Percentiles rank a stretch among this genome's conserved stretches.
Evolutionary conservation across 2,113 vertebrate genomes (phyloP).

Genomic region (Pachypanchax playfairii): DNA sequence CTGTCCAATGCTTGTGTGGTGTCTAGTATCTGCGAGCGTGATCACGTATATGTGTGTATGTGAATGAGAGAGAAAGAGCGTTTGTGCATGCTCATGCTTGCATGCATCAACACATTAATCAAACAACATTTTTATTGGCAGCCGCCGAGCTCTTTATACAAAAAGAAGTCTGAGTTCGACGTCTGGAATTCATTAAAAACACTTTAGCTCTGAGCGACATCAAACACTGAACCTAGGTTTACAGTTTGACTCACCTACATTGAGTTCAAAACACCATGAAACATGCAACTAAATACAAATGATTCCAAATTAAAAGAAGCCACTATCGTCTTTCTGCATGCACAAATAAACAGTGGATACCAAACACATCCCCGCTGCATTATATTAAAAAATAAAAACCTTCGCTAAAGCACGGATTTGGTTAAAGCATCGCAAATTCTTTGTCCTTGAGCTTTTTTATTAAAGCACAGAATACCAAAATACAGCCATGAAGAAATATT

Average conservation of each 20-base stretch:
- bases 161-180: slow-evolving; percentile 53
- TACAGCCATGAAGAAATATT: slow-evolving; percentile 63
- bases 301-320: slow-evolving; percentile 42
- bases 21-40: slow-evolving; percentile 60
- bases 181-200: slow-evolving; percentile 62
- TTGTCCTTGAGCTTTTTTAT: slow-evolving; percentile 62
- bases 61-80: neutral
- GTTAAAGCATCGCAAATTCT: slow-evolving; percentile 58
- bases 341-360: slow-evolving; percentile 33
- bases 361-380: slow-evolving; percentile 24
- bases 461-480: slow-evolving; percentile 52
- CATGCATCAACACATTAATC: slow-evolving; percentile 47
- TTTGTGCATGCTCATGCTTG: slow-evolving; percentile 26
- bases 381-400: slow-evolving; percentile 16
- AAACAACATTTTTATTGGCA: slow-evolving; percentile 56
- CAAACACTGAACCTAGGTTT: slow-evolving; percentile 53
- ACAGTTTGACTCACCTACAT: slow-evolving; percentile 49
- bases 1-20: slow-evolving; percentile 67
- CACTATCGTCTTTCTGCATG: slow-evolving; percentile 28
- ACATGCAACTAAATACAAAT: slow-evolving; percentile 37
- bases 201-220: slow-evolving; percentile 56
- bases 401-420: slow-evolving; percentile 23
- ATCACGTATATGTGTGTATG: slow-evolving; percentile 9
- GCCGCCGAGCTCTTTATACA: slow-evolving; percentile 42
- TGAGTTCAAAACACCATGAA: slow-evolving; percentile 29